Base-by-base conservation (phyloP, 1,140 invertebrate species). In the Calliphora vicina region DNA sequence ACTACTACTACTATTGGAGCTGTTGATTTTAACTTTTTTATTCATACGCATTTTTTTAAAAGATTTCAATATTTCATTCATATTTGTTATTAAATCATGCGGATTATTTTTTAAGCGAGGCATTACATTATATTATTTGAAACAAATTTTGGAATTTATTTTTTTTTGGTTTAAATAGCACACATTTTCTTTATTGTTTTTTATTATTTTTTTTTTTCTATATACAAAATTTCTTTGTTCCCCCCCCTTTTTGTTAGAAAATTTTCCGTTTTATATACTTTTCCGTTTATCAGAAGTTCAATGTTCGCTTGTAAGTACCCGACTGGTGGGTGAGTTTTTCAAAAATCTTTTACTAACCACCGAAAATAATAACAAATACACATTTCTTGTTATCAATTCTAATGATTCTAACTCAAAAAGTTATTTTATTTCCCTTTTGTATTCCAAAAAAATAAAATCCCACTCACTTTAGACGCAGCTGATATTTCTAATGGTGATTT, bases 11-110 rank as follows among this genome's bases (percentile, higher is more conserved):
- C n/a, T n/a, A 35, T 50, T 13, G 12, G 74, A 8, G 35, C n/a
- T 43, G 35, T 12, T 25, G n/a, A 17, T 57, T 76, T 23, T 29
- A 12, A 71, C 9, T 81, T 81, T 82, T 27, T 23, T 76, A 83
- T 89, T 87, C 87, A 88, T 88, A 43, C 87, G 88, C 88, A 89
- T 89, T 86, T 89, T 89, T 84, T 85, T 87, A 84, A 89, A 89
- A 43, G 87, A 89, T 87, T 86, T 87, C 72, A 89, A 81, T 78
- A 89, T 86, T 80, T 89, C 86, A 80, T 88, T 87, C 87, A 88
- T 83, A 76, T 82, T 76, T 42, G 23, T 43, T 43, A 15, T 4
- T 12, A 27, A n/a, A 20, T 81, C 80, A 61, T 50, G 9, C 0
- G 23, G 35, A 43, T 13, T 35, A 12, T 80, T 10, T 80, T 61